Percentiles rank a stretch among this genome's conserved stretches.
Conservation (phyloP, 1,140 invertebrate genomes). For the Ceratitis capitata region DNA sequence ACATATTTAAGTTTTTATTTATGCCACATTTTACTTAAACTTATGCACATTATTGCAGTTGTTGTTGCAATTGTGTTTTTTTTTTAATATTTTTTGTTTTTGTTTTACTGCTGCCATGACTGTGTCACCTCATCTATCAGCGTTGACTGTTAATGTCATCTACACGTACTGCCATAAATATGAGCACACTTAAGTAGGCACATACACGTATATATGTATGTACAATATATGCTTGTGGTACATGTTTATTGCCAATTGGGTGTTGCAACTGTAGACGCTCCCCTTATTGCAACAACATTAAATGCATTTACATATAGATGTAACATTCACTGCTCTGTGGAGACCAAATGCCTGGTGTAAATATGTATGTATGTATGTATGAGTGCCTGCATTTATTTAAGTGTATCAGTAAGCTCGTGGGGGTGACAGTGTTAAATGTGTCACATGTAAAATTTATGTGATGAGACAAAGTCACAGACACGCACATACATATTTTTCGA, state of each 20-base stretch:
- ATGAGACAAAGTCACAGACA: not conserved
- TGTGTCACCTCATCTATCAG: not conserved
- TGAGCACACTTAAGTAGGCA: not conserved
- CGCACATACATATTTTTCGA: not conserved
- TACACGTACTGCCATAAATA: not conserved
- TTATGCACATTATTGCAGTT: not conserved
- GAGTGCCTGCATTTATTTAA: not conserved
- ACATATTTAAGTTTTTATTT: not conserved
- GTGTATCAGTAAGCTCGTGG: not conserved
- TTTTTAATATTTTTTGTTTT: too few relatives aligned
- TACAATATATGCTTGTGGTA: too few relatives aligned
- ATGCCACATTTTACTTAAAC: not conserved
- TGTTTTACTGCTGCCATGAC: not conserved
- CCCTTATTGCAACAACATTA: not conserved
- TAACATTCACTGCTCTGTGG: too few relatives aligned
- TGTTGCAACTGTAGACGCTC: not conserved
- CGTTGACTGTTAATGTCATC: not conserved
- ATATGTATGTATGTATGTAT: too few relatives aligned
- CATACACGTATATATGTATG: not conserved
- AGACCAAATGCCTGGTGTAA: not conserved
- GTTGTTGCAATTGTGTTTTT: not conserved
- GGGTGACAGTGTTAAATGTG: slow-evolving; percentile 1
- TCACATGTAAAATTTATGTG: slow-evolving; percentile 7
- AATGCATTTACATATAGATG: not conserved
- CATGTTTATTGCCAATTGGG: not conserved